Base-by-base conservation (phyloP, 2,113 vertebrate species). In the Propithecus coquereli region DNA sequence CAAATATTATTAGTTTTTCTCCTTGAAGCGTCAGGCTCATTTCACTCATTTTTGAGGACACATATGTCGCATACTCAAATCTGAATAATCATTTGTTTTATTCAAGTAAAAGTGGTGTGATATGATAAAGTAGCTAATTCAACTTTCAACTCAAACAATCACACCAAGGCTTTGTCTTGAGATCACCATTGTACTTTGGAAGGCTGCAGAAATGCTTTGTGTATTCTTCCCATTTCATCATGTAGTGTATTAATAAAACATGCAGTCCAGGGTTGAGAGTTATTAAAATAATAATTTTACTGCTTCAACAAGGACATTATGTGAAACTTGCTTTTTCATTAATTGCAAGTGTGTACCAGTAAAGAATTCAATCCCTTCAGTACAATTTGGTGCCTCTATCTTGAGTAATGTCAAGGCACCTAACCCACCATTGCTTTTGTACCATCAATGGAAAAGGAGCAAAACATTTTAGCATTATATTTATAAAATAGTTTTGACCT, bases 21-120 rank as follows among this genome's bases (percentile, higher is more conserved):
- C 47, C 47, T 74, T 45, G 17, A 94, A 73, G 40, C 52, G 25
- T 79, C 59, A 92, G 45, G 23, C 8, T 92, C 5, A 50, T 17
- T 77, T 95, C 10, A 59, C 81, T 94, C 43, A 87, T 79, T 74
- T 54, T 70, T 68, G 9, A 68, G 61, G 65, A 91, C 37, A 47
- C 65, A 50, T 20, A 65, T 77, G 73, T 20, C 89, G 90, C 80
- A 90, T 50, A 16, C 40, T 47, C 30, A 82, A 22, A 61, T 87
- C 16, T 93, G 45, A 96, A 65, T 70, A 93, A 85, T 86, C 40
- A 73, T 12, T 50, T 89, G 73, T 92, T 89, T 87, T 80, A 79
- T 83, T 94, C 63, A 83, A 23, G 17, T 85, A 63, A 92, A 74
- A 85, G n/a, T 25, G n/a, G 23, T 37, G 0, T 70, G 59, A 91